Evolutionary conservation across 2,797 vertebrate genomes (phyloP).

Genomic region (Aphelocoma californica): DNA sequence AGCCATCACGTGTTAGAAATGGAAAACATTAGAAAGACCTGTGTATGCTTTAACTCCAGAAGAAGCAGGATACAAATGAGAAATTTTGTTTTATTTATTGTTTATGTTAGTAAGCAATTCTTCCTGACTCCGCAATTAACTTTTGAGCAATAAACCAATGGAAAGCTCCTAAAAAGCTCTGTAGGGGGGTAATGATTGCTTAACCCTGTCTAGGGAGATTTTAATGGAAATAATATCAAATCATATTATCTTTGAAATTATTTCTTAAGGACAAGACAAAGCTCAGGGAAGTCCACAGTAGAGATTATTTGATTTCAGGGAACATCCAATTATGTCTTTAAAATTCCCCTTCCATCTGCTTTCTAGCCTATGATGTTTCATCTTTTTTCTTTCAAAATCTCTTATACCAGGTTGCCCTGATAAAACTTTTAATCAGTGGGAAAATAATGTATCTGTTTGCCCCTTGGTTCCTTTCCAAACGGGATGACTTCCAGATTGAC

Average conservation of each 20-base stretch:
- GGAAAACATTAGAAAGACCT: background rate
- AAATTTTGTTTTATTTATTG: background rate
- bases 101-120: background rate
- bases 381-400: background rate
- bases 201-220: background rate
- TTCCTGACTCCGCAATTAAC: background rate
- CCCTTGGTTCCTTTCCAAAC: background rate
- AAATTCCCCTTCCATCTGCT: background rate
- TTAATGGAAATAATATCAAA: background rate
- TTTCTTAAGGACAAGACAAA: background rate
- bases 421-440: background rate
- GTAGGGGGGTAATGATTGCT: background rate
- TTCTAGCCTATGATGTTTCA: background rate
- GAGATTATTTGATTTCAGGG: background rate
- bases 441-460: background rate
- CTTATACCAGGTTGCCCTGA: background rate
- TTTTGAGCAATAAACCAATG: background rate
- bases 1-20: background rate
- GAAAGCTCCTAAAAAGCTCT: slow-evolving; percentile 20
- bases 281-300: background rate
- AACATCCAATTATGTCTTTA: background rate
- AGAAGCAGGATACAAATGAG: background rate
- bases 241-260: background rate
- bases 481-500: background rate
- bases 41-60: background rate